Conservation (phyloP, 2,888 invertebrate species). For the Fragum sueziense region DNA sequence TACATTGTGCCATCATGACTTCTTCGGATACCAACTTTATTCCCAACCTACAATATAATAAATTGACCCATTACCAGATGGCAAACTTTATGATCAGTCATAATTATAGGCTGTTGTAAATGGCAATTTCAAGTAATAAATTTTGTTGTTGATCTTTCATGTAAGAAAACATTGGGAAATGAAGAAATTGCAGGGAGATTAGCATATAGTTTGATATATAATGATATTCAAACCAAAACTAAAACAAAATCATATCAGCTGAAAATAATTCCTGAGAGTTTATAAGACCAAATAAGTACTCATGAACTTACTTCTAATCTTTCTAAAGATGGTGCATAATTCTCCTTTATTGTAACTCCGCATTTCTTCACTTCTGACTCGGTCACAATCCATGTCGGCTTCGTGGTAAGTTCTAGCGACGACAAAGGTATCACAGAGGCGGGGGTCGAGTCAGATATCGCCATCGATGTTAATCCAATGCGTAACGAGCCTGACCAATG, state of each 20-base stretch:
- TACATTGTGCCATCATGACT: constrained; percentile 89
- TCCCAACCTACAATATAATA: constrained; percentile 85
- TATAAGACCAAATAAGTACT: too few relatives aligned
- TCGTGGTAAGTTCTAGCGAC: constrained; percentile 75
- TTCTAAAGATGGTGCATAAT: constrained; percentile 89
- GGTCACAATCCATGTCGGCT: constrained; percentile 80
- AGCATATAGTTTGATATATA: too few relatives aligned
- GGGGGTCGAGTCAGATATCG: constrained; percentile 86
- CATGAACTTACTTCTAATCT: constrained; percentile 88
- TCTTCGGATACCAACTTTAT: constrained; percentile 93
- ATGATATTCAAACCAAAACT: too few relatives aligned
- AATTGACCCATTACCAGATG: too few relatives aligned
- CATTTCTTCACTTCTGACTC: constrained; percentile 89
- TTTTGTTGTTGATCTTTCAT: too few relatives aligned
- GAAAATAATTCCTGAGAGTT: too few relatives aligned
- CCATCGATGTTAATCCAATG: constrained; percentile 92
- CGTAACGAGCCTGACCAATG: constrained; percentile 96
- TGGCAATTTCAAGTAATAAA: too few relatives aligned
- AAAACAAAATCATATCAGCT: too few relatives aligned
- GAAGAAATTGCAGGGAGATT: not conserved
- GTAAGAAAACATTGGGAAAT: too few relatives aligned
- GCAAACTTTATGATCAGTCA: too few relatives aligned
- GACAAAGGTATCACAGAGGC: constrained; percentile 81
- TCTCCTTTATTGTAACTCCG: constrained; percentile 87
- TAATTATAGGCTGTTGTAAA: too few relatives aligned